These are phyloP conservation scores for Procambarus virginalis DNA, from an alignment of 1,140 invertebrate genomes.

Conservation along the genomic window DNA sequence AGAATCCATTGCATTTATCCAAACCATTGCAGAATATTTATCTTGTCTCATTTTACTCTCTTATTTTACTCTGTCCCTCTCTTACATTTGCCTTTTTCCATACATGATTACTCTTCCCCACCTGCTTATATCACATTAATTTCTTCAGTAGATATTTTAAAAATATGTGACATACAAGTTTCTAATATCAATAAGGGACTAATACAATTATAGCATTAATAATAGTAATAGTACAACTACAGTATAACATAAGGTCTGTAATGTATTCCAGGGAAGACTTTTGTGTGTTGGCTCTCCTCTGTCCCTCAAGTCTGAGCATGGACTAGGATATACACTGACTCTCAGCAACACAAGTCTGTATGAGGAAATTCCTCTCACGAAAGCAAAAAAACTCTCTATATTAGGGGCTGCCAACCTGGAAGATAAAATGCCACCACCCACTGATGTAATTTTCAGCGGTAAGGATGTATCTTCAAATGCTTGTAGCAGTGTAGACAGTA, in stretches of 20 bases:
- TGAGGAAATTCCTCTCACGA: not conserved
- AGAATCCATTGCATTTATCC: too few species aligned
- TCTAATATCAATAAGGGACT: too few species aligned
- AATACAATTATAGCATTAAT: too few species aligned
- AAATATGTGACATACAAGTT: too few species aligned
- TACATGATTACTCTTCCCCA: too few species aligned
- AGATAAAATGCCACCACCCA: not conserved
- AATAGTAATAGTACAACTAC: not conserved
- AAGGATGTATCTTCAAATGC: not conserved
- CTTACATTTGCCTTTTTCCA: too few species aligned
- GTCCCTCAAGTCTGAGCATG: constrained; percentile 61
- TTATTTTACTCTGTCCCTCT: too few species aligned
- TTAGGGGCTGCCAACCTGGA: not conserved
- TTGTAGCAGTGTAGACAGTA: not conserved
- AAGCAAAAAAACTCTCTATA: not conserved
- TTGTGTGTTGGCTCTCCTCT: constrained; percentile 57
- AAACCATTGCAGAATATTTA: too few species aligned
- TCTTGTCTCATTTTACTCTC: too few species aligned
- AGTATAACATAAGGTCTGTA: not conserved
- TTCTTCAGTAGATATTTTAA: too few species aligned
- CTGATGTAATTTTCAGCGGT: not conserved
- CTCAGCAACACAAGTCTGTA: constrained; percentile 27
- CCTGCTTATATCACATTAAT: too few species aligned
- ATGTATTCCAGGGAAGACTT: constrained; percentile 75
- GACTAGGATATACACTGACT: constrained; percentile 51